Evolutionary conservation across 2,888 invertebrate genomes (phyloP).

Genomic region (Acanthosepion esculentum): DNA sequence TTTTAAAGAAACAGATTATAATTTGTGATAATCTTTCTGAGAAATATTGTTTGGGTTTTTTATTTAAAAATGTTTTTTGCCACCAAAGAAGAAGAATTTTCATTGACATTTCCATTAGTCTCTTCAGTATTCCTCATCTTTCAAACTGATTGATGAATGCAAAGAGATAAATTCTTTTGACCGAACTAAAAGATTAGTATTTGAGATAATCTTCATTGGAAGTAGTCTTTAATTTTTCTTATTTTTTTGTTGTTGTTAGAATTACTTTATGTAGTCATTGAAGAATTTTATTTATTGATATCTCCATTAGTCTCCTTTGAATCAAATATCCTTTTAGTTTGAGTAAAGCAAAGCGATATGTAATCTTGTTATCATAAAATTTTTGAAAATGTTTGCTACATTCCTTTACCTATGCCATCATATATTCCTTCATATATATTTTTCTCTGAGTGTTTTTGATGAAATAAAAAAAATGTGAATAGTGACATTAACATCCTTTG

Average conservation of each 20-base stretch:
- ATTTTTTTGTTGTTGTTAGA: neutral
- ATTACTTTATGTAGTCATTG: neutral
- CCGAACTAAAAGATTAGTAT: neutral
- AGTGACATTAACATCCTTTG: neutral
- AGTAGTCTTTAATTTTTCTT: neutral
- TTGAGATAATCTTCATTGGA: neutral
- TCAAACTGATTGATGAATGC: neutral
- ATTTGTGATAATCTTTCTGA: neutral
- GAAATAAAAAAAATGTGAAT: neutral
- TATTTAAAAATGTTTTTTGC: neutral
- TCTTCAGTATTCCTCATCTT: neutral
- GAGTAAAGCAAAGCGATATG: neutral
- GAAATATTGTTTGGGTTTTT: neutral
- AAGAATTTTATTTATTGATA: constrained; percentile 33
- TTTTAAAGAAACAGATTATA: neutral
- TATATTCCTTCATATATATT: neutral
- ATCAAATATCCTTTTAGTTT: neutral
- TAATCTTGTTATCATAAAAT: neutral
- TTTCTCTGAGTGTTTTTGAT: neutral
- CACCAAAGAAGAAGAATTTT: too few species aligned
- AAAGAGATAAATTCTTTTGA: neutral
- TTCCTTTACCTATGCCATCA: neutral
- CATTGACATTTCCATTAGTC: too few species aligned
- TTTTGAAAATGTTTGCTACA: neutral
- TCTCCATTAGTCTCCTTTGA: neutral